Evolutionary conservation across 2,113 vertebrate species (phyloP), one percentile per base, ranked within the genome.

Genomic region (Rhombomys opimus): DNA sequence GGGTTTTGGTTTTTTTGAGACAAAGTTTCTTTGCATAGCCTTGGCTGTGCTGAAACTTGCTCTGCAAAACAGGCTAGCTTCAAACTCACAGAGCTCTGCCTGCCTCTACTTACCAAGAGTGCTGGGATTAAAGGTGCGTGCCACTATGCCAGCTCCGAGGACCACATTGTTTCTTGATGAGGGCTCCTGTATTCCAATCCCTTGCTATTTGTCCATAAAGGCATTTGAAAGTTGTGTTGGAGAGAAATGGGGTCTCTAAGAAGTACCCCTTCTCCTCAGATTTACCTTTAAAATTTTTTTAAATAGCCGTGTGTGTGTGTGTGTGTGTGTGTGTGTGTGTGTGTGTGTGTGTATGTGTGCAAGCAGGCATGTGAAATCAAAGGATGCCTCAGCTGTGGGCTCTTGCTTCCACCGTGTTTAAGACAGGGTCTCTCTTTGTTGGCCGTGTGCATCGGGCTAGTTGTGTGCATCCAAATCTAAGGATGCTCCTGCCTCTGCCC

Each of bases 91-190:
- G 35, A 73, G 70, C n/a, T 73, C 17, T 35, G 18, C 35, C n/a
- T 22, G n/a, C 70, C 70, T 73, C 70, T 38, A 4, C n/a, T 73
- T 73, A 1, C 70, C 70, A n/a, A n/a, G 8, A n/a, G n/a, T 73
- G n/a, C n/a, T 73, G 70, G 18, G n/a, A 22, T 73, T 38, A 73
- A 73, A 22, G 18, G 70, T 73, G 18, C 38, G n/a, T 10, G 70
- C 70, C 18, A 73, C n/a, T 22, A 20, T 22, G 18, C 70, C 18
- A 38, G 70, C 35, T n/a, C 70, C 38, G 9, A 38, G 70, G 70
- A 38, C 35, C 8, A 22, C 32, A 82, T 75, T 88, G 80, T 87
- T 96, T 96, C 65, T 7, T 72, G 22, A 38, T 59, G 80, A 90
- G 67, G 32, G 15, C 93, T 87, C 92, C 63, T 77, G 22, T 93